Conservation (phyloP, 1,140 invertebrate genomes). For the Rhopalosiphum maidis region DNA sequence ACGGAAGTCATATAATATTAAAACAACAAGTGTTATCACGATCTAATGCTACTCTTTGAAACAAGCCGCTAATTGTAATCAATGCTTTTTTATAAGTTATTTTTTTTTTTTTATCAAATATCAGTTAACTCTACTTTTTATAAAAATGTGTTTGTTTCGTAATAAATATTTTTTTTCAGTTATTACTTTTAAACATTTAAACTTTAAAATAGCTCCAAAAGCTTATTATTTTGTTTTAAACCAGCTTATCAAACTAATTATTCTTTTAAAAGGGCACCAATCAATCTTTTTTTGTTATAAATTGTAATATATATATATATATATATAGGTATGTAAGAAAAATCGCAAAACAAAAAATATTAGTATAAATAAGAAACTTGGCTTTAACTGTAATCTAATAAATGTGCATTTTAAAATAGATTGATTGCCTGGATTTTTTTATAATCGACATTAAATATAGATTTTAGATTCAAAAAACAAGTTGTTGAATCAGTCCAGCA, state of each 20-base stretch:
- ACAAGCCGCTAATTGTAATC: neutral
- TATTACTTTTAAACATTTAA: neutral
- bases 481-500: no score
- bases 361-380: neutral
- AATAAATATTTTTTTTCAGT: neutral
- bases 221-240: neutral
- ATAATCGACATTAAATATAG: neutral
- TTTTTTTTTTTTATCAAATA: neutral
- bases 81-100: neutral
- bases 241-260: neutral
- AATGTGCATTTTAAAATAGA: neutral
- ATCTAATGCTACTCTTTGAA: neutral
- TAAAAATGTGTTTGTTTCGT: neutral
- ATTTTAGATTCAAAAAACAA: neutral
- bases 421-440: neutral
- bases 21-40: neutral
- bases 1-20: neutral
- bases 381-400: neutral
- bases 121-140: neutral
- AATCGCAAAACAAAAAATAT: neutral
- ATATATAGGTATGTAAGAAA: neutral
- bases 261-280: neutral
- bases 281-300: neutral
- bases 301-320: neutral
- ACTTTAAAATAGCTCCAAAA: neutral